Evolutionary conservation across 1,140 invertebrate genomes (phyloP).

Genomic region (Drosophila mayri): DNA sequence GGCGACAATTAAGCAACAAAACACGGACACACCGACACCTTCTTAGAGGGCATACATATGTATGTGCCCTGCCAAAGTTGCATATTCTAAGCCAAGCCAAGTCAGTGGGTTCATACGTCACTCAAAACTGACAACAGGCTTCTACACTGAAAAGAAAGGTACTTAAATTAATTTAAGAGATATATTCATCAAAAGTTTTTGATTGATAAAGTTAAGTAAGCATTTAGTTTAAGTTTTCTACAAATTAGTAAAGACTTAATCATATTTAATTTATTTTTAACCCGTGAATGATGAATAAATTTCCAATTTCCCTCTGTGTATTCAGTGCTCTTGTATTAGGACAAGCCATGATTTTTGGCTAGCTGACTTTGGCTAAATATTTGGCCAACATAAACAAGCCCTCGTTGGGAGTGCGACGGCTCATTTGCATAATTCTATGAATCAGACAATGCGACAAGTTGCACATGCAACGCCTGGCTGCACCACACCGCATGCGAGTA

Average conservation of each 20-base stretch:
- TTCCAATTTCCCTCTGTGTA: neutral
- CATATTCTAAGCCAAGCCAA: constrained; percentile 28
- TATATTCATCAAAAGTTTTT: neutral
- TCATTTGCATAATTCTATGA: constrained; percentile 80
- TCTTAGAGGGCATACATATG: neutral
- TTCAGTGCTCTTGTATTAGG: constrained; percentile 10
- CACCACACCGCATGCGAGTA: constrained; percentile 10
- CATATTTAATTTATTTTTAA: neutral
- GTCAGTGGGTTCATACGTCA: constrained; percentile 35
- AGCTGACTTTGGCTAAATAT: constrained; percentile 37
- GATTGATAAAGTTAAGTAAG: neutral
- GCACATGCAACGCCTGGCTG: constrained; percentile 73
- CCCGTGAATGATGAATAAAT: neutral
- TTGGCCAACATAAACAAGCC: constrained; percentile 32
- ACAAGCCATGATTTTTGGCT: constrained; percentile 32
- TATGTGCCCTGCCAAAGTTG: constrained; percentile 21
- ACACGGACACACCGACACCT: constrained; percentile 17
- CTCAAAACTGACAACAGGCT: constrained; percentile 5
- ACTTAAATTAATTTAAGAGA: neutral
- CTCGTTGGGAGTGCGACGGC: constrained; percentile 26
- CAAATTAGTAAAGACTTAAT: neutral
- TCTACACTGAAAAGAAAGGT: neutral
- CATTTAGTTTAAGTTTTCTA: neutral
- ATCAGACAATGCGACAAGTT: constrained; percentile 78
- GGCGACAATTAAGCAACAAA: constrained; percentile 60